Evolutionary conservation across 2,113 vertebrate genomes (phyloP).

Genomic region (Brevimyrus niger): DNA sequence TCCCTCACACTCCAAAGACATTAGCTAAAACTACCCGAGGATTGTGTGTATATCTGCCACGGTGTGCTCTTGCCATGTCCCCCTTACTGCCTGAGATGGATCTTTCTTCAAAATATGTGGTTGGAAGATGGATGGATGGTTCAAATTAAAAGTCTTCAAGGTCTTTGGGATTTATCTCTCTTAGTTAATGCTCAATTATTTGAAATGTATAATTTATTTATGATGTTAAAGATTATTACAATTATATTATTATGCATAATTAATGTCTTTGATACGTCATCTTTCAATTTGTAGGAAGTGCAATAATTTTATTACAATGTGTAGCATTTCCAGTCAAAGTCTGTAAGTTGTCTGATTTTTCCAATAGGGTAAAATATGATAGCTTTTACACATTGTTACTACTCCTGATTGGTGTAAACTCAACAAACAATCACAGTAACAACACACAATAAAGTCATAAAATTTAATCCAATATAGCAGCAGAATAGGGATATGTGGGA

Average conservation of each 20-base stretch:
- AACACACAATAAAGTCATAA: neutral
- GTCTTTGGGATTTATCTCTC: neutral
- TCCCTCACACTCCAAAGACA: neutral
- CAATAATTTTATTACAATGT: neutral
- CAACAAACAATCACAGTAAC: neutral
- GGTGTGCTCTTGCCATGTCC: neutral
- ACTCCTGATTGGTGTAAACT: neutral
- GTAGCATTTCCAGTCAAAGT: neutral
- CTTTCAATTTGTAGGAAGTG: neutral
- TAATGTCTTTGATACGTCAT: neutral
- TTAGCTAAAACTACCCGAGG: neutral
- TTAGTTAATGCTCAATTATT: neutral
- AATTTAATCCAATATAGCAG: neutral
- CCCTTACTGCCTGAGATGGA: neutral
- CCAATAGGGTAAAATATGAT: neutral
- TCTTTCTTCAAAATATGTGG: neutral
- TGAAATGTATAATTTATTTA: neutral
- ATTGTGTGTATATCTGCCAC: neutral
- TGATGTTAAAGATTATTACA: neutral
- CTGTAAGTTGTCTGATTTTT: neutral
- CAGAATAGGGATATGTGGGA: neutral
- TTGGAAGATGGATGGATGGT: neutral
- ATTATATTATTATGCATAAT: neutral
- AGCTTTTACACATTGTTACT: neutral
- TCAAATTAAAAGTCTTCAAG: neutral